Base-by-base conservation (phyloP, 2,797 vertebrate species). In the Enteromius viviparus region DNA sequence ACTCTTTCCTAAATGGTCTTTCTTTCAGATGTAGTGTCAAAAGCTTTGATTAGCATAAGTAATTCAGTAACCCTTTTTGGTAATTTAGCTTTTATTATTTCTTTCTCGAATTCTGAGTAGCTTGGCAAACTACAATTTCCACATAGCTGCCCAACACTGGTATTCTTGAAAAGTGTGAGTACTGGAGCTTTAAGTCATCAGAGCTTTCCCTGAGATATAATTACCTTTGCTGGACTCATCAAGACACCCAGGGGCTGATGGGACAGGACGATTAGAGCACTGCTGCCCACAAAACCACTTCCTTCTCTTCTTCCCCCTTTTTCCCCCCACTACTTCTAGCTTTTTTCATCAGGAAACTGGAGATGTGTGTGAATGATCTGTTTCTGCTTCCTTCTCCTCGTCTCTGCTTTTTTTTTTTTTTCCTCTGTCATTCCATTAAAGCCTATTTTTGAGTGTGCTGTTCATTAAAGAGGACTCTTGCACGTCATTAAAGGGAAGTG, bases 401-500 rank as follows among this genome's bases (percentile, higher is more conserved):
- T 66, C 62, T 42, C 77, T 29, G 71, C 17, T 75, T 42, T 60
- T 53, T 34, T 34, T 34, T 34, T 58, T 53, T 42, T 76, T 68
- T 42, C 0, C 55, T 60, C 42, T 78, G 45, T 85, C 77, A 89
- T 82, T 87, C 84, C 78, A 87, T 88, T 85, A 87, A 78, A 58
- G 78, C 80, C 60, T 80, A 75, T 87, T 86, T 62, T 77, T 85
- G 83, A 82, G 78, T 81, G 80, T 78, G 84, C 66, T 86, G 88
- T 91, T 92, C 88, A 91, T 91, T 89, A 91, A 87, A 88, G 60
- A 81, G 78, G 85, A 88, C 85, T 88, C 89, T 87, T 91, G 82
- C 84, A 89, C 88, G 84, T 90, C 76, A 84, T 91, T 90, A 90
- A 87, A 81, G 83, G 85, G 85, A 85, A 89, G 92, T 87, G 86